A percentile compares a stretch with the other conserved stretches of the same genome.
These are phyloP conservation scores for Nephrocerus scutellatus DNA, from an alignment of 2,888 invertebrate species.

Conservation along the genomic window DNA sequence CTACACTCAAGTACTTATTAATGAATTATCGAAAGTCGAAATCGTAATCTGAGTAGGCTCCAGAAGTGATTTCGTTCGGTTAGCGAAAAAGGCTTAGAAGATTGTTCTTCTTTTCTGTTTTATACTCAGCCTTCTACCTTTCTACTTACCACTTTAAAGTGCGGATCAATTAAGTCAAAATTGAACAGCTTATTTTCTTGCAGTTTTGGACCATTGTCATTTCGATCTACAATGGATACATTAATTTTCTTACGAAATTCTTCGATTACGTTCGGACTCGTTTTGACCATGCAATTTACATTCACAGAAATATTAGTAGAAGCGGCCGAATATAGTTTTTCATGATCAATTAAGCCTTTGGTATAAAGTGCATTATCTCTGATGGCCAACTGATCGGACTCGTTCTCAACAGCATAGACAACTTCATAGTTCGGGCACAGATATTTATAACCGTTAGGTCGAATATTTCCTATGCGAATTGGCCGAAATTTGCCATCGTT, in stretches of 20 bases:
- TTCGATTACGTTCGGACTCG: slow-evolving; percentile 17
- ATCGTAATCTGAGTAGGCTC: no score
- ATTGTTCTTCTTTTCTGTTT: no score
- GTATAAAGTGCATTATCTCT: slow-evolving; percentile 45
- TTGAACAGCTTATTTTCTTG: slow-evolving; percentile 46
- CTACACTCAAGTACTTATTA: no score
- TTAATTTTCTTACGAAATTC: slow-evolving; percentile 36
- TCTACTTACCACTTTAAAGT: slow-evolving; percentile 41
- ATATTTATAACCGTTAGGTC: slow-evolving; percentile 45
- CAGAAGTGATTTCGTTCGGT: no score
- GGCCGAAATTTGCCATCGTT: slow-evolving; percentile 26
- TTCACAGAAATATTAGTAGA: slow-evolving; percentile 40
- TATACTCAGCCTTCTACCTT: no score
- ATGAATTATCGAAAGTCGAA: no score
- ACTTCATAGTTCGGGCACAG: slow-evolving; percentile 51
- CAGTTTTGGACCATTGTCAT: slow-evolving; percentile 83
- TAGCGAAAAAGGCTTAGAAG: no score
- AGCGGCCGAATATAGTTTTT: slow-evolving; percentile 44
- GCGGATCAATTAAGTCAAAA: slow-evolving; percentile 39
- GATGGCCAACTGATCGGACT: slow-evolving; percentile 42
- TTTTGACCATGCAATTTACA: slow-evolving; percentile 42
- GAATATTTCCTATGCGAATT: slow-evolving; percentile 45
- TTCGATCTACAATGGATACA: slow-evolving; percentile 71
- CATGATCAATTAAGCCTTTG: slow-evolving; percentile 48
- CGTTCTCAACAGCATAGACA: slow-evolving; percentile 46